phyloP scores from a whole-genome alignment of 2,888 invertebrate genomes.

The Halictus ligatus region DNA sequence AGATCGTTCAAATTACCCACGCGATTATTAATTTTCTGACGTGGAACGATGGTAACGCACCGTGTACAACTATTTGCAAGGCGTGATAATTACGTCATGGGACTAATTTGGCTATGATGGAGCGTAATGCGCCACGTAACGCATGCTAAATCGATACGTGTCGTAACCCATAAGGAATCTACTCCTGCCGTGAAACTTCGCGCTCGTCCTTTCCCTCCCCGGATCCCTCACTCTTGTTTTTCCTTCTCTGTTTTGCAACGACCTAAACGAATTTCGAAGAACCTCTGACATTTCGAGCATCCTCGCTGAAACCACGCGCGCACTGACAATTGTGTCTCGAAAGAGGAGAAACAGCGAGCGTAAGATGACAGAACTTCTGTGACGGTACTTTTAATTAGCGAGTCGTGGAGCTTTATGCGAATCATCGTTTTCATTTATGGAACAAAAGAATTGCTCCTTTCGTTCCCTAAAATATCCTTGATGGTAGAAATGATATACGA shows the following conservation, averaged over 20 bases:
- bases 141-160: constrained; percentile 58
- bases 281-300: constrained; percentile 9
- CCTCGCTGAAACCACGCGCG: background rate
- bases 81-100: constrained; percentile 76
- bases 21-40: constrained; percentile 30
- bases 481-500: too few species aligned
- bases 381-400: background rate
- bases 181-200: constrained; percentile 33
- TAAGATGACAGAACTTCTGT: constrained; percentile 21
- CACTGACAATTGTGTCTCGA: background rate
- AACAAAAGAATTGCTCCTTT: background rate
- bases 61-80: constrained; percentile 41
- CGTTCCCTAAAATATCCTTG: background rate
- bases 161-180: constrained; percentile 52
- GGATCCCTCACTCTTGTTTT: background rate
- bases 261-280: background rate
- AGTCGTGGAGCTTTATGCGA: background rate
- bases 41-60: constrained; percentile 17
- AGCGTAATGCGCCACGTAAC: constrained; percentile 52
- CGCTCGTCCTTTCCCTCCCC: constrained; percentile 7
- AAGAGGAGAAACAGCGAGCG: constrained; percentile 4
- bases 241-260: background rate
- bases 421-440: background rate
- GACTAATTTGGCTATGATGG: constrained; percentile 77
- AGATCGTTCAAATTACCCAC: background rate